Conservation (phyloP, 2,113 vertebrate species). For the Dasyprocta punctata region DNA sequence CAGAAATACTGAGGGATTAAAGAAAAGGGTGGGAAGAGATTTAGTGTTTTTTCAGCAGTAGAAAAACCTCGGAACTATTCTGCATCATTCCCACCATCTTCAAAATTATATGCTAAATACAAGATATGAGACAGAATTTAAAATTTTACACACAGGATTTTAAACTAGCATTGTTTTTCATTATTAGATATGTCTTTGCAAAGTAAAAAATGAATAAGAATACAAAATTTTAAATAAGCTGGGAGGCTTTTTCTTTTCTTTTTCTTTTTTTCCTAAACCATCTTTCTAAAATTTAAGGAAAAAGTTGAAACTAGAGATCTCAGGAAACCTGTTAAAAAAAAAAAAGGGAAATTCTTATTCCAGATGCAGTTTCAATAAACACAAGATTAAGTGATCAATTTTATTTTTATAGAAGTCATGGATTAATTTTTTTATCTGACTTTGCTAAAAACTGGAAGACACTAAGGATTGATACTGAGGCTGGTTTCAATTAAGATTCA, state of each 20-base stretch:
- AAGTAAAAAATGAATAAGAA: slow-evolving; percentile 65
- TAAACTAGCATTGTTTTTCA: slow-evolving; percentile 56
- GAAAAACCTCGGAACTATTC: slow-evolving; percentile 63
- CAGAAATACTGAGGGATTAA: slow-evolving; percentile 80
- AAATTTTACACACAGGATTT: slow-evolving; percentile 69
- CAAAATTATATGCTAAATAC: slow-evolving; percentile 62
- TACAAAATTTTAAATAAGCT: slow-evolving; percentile 60
- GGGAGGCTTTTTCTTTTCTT: not conserved
- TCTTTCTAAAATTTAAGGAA: slow-evolving; percentile 54
- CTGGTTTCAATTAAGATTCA: slow-evolving; percentile 23
- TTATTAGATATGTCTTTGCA: slow-evolving; percentile 46
- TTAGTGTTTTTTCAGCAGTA: slow-evolving; percentile 77
- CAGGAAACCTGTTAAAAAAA: slow-evolving; percentile 26
- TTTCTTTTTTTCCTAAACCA: slow-evolving; percentile 40
- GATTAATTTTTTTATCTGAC: not conserved
- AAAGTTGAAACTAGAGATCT: slow-evolving; percentile 19
- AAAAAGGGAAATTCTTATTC: slow-evolving; percentile 58
- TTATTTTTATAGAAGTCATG: not conserved
- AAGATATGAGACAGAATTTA: slow-evolving; percentile 66
- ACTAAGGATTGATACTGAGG: not conserved
- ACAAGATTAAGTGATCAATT: not conserved
- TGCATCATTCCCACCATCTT: slow-evolving; percentile 44
- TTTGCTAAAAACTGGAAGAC: not conserved
- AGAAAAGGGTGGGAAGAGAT: slow-evolving; percentile 74
- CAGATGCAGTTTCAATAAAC: not conserved